Evolutionary conservation across 2,797 vertebrate species (phyloP), one percentile per base, ranked within the genome.

Genomic region (Petrocephalus schoutedeni): DNA sequence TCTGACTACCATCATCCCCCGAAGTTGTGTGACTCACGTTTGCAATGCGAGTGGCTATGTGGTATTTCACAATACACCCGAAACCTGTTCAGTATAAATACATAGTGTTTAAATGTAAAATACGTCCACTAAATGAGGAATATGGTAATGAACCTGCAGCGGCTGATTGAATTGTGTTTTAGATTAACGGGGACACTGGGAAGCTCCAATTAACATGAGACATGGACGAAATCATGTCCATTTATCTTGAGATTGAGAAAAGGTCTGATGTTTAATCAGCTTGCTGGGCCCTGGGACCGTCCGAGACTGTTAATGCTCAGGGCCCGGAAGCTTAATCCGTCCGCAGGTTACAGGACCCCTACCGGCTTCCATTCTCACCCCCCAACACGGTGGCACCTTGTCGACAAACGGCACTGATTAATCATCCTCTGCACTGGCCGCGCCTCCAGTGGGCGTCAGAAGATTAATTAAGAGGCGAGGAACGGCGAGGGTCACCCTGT

Each of bases 201-300:
- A 86, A 36, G 54, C 32, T 64, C 32, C 53, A 45, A 86, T 86
- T 86, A 86, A 64, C 23, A n/a, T 59, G 56, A 2, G 84, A 85
- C 85, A 21, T 41, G 56, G 10, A 8, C 16, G 57, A 86, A 57
- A 49, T 54, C 58, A 49, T 45, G 85, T 21, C 36, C 85, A 86
- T 64, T 64, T 64, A 86, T 86, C 85, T 86, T 86, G 36, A 64
- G 45, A 86, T 86, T 58, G 58, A 49, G 85, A 86, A 86, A 86
- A 86, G 85, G 85, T 86, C 85, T 86, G 58, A 61, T 64, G 41
- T 45, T 64, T 64, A 86, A 86, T 86, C 58, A 86, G 10, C n/a
- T 9, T 77, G 53, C 54, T 19, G 85, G n/a, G 58, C 45, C 7
- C n/a, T 23, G 58, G 36, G 58, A 64, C 32, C 19, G 16, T 61